Base-by-base conservation (phyloP, 2,797 vertebrate species). In the Balearica regulorum region DNA sequence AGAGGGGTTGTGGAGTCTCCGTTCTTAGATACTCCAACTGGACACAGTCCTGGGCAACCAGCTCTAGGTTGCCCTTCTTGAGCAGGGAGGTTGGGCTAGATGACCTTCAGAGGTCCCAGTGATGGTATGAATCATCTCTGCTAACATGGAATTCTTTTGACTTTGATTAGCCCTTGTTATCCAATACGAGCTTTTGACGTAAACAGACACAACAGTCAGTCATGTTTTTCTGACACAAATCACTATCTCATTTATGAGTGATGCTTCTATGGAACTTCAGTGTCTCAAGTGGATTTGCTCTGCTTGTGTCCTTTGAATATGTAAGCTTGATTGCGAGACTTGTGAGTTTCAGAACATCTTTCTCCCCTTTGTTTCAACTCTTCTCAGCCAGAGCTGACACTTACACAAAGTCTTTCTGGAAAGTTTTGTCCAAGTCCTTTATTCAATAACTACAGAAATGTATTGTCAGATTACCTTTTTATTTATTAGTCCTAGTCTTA, bases 401-500 rank as follows among this genome's bases (percentile, higher is more conserved):
- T 92, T 84, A 21, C 5, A 46, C 35, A 94, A 37, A 54, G 37
- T 75, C 76, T 73, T 81, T 62, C 58, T 92, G 44, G 37, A 89
- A 95, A 75, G 16, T 7, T n/a, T 72, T 90, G 58, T 65, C 11
- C 46, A 64, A 62, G 54, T 80, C 53, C 64, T 93, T 90, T 95
- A 85, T 96, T 93, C 55, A 94, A 41, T 93, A 97, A 95, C 61
- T 61, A 76, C 51, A 95, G 44, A 96, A 95, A 93, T 93, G 87
- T 94, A 75, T 93, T 87, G 90, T 90, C 72, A 96, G 72, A 93
- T 96, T 76, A 84, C 43, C 80, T 96, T 96, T 97, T 95, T 94
- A 96, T 93, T 97, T 97, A 95, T 96, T 97, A 96, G 95, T 95
- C 46, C 65, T 93, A 87, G 87, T 46, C 79, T 76, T 88, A 49